These are phyloP conservation scores for Paraplagusia blochii DNA, from an alignment of 2,113 vertebrate genomes.

Conservation along the genomic window DNA sequence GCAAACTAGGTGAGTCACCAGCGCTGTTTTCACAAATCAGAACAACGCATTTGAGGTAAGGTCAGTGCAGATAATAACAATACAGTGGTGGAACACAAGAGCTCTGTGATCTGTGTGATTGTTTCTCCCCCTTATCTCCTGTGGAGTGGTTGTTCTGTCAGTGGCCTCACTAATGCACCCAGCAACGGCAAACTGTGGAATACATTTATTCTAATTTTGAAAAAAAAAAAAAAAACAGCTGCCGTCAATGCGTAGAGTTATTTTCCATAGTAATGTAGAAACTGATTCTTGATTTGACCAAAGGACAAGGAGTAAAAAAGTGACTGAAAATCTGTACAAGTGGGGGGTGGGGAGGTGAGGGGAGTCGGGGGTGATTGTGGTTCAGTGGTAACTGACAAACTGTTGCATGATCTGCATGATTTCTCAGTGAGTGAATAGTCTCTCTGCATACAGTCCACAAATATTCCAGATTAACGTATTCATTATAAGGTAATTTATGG, in stretches of 20 bases:
- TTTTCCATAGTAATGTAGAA: constrained; percentile 1
- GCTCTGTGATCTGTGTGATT: constrained; percentile 25
- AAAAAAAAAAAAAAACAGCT: constrained; percentile 20
- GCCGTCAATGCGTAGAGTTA: constrained; percentile 19
- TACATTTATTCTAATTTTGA: constrained; percentile 31
- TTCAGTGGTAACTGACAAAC: no score
- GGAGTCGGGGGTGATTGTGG: no score
- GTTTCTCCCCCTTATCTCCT: constrained; percentile 43
- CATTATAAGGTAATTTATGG: no score
- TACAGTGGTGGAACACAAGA: not conserved
- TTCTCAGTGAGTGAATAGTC: no score
- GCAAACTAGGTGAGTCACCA: constrained; percentile 71
- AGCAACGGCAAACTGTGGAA: constrained; percentile 13
- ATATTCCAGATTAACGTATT: no score
- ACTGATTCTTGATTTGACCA: constrained; percentile 9
- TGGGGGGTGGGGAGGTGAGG: no score
- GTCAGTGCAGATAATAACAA: constrained; percentile 65
- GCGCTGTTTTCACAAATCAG: constrained; percentile 50
- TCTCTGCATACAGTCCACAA: no score
- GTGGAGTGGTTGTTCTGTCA: constrained; percentile 33
- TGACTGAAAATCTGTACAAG: no score
- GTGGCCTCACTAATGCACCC: constrained; percentile 17
- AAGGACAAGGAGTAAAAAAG: no score
- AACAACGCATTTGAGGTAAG: constrained; percentile 64
- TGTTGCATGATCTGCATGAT: no score